phyloP scores from a whole-genome alignment of 2,888 invertebrate genomes.

The Eumerus sabulonum region DNA sequence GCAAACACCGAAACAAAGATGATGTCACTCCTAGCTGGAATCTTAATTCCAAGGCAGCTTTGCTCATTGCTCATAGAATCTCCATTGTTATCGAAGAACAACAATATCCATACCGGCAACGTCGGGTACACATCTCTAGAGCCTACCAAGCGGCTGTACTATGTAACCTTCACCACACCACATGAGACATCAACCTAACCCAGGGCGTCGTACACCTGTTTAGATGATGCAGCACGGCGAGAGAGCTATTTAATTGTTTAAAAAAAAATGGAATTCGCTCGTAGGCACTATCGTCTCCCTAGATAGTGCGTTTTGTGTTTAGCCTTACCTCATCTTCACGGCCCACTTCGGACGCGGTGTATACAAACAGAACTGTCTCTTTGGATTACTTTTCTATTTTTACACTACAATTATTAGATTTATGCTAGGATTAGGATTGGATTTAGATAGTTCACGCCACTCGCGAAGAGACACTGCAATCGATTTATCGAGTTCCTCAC shows the following conservation, averaged over 20 bases:
- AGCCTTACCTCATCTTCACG: constrained; percentile 55
- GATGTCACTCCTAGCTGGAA: constrained; percentile 43
- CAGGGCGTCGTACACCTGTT: constrained; percentile 16
- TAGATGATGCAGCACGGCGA: background rate
- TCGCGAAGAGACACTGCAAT: too few species aligned
- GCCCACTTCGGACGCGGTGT: constrained; percentile 12
- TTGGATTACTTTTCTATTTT: constrained; percentile 56
- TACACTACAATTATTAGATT: constrained; percentile 33
- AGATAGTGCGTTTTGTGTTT: background rate
- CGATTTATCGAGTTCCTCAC: constrained; percentile 9
- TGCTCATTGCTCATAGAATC: too few species aligned
- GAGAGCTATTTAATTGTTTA: constrained; percentile 1
- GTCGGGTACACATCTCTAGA: background rate
- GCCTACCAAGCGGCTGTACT: background rate
- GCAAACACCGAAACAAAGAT: constrained; percentile 17
- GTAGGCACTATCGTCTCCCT: too few species aligned
- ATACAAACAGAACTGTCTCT: constrained; percentile 1
- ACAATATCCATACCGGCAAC: constrained; percentile 19
- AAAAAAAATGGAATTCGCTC: too few species aligned
- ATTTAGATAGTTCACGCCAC: too few species aligned
- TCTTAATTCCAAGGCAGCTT: constrained; percentile 20
- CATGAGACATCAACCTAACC: constrained; percentile 12
- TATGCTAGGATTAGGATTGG: background rate
- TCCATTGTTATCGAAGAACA: constrained; percentile 11
- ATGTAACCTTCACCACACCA: constrained; percentile 16